Evolutionary conservation across 2,113 vertebrate genomes (phyloP).

Genomic region (Laticauda colubrina): DNA sequence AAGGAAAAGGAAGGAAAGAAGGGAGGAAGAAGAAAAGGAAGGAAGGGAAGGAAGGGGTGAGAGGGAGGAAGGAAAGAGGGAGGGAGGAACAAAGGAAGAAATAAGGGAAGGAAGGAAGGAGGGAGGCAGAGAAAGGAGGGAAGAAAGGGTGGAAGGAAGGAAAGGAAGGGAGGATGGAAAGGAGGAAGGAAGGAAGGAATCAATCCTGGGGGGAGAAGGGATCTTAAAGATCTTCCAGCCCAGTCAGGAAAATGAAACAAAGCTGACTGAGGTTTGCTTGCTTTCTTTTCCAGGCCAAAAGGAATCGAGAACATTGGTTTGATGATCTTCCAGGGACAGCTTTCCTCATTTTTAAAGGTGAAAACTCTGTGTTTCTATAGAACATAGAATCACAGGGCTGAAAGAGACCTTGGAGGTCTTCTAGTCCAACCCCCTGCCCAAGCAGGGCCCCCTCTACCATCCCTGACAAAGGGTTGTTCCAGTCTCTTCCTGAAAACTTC

Average conservation of each 20-base stretch:
- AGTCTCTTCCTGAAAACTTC: background rate
- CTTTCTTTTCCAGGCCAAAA: constrained; percentile 75
- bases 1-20: too few species aligned
- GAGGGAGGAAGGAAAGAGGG: too few species aligned
- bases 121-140: too few species aligned
- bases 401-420: too few species aligned
- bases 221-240: background rate
- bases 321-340: constrained; percentile 93
- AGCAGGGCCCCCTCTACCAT: background rate
- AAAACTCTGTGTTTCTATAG: background rate
- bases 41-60: too few species aligned
- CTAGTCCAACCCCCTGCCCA: background rate
- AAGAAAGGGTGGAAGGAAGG: too few species aligned
- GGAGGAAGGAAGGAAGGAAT: background rate
- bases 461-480: background rate
- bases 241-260: background rate
- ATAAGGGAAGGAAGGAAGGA: too few species aligned
- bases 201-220: background rate
- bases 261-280: background rate
- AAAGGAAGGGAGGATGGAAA: background rate
- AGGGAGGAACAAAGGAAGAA: too few species aligned
- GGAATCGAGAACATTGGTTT: constrained; percentile 92
- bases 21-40: too few species aligned
- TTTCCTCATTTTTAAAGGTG: constrained; percentile 96
- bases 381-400: background rate